Evolutionary conservation across 2,113 vertebrate genomes (phyloP).

Genomic region (Platysternon megacephalum): DNA sequence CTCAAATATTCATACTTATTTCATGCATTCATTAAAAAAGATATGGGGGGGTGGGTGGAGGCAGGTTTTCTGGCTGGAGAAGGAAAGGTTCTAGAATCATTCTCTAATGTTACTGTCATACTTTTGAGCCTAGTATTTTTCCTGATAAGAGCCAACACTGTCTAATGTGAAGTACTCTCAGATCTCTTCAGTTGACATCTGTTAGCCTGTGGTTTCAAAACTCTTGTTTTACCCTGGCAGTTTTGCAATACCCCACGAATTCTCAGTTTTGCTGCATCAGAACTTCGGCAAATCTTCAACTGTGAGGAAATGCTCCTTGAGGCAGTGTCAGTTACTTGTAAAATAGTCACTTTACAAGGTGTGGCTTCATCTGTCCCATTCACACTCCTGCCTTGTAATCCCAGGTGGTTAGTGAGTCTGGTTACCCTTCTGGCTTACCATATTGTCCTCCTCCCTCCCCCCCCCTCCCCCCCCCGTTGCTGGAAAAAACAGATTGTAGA

Average conservation of each 20-base stretch:
- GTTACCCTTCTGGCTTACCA: background rate
- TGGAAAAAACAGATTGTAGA: background rate
- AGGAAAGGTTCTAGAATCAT: background rate
- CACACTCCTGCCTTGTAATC: background rate
- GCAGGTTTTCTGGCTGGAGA: background rate
- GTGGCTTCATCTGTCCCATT: background rate
- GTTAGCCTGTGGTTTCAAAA: background rate
- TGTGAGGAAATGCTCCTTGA: background rate
- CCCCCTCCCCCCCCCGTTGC: fast-evolving
- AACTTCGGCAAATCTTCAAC: background rate
- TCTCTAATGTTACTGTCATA: background rate
- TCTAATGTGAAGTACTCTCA: background rate
- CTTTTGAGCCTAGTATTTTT: background rate
- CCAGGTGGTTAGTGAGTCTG: background rate
- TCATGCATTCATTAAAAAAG: background rate
- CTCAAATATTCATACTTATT: no score
- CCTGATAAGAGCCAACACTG: background rate
- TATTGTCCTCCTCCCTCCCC: fast-evolving
- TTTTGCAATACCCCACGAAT: background rate
- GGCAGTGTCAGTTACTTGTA: background rate
- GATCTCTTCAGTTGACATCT: background rate
- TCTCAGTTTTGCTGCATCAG: background rate
- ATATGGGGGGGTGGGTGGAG: fast-evolving
- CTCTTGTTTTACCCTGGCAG: background rate
- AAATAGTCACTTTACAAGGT: background rate